Base-by-base conservation (phyloP, 2,888 invertebrate genomes). In the Tetheella fluctuosa region DNA sequence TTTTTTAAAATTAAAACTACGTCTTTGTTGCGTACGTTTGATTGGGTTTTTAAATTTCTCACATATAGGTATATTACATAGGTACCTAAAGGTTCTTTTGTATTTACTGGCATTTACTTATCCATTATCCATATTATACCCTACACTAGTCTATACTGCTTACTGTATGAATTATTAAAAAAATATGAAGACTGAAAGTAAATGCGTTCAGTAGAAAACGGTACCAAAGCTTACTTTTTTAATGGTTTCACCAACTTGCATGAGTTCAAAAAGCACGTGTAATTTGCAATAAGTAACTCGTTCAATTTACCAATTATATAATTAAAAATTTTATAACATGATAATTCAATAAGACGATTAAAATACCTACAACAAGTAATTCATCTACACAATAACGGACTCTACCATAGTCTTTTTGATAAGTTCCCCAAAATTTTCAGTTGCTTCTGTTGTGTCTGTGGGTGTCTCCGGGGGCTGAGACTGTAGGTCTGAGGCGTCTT, bases 401-500 rank as follows among this genome's bases (percentile, higher is more conserved):
- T 98, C 97, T 82, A 97, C 97, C 95, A 98, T 97, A 67, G 97
- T 97, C 90, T 98, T 97, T 89, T 97, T 98, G 74, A 98, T 97
- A 77, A 98, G 96, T 93, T 98, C 97, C 59, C 97, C 97, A 81
- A 98, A 97, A 86, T 97, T 97, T 79, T 97, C 97, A 72, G 88
- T 86, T 39, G 85, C 72, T 58, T 92, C 92, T 23, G 79, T 64
- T 52, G 73, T 73, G 66, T 86, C 85, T 30, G 73, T 65, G 68
- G 80, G 69, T 55, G 72, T 63, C 58, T 71, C 82, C 42, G 81
- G 69, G 52, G 79, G 70, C 63, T 71, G 85, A 6, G 71, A 68
- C 67, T 69, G 84, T 52, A 74, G 60, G 52, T 87, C 87, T 0
- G 81, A 63, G 17, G 86, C 83, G 34, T 90, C 91, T 70, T 89